These are phyloP conservation scores for Zygaena filipendulae DNA, from an alignment of 2,888 invertebrate genomes.

Conservation along the genomic window DNA sequence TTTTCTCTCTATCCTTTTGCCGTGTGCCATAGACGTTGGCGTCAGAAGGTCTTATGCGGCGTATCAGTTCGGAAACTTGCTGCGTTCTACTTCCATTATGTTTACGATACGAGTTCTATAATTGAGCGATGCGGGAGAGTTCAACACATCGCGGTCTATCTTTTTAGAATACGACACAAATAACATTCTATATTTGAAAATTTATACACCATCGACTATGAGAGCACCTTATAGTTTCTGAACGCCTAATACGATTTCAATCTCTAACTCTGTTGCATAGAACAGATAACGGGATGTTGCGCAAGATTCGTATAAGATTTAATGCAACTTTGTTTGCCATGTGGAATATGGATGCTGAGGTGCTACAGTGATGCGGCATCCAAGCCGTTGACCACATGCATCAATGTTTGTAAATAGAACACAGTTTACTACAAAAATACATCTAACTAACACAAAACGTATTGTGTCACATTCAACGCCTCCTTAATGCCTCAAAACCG, in stretches of 20 bases:
- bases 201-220: conserved; percentile 55
- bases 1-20: conserved; percentile 30
- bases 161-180: conserved; percentile 69
- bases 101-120: conserved; percentile 60
- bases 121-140: conserved; percentile 68
- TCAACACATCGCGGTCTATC: conserved; percentile 67
- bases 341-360: conserved; percentile 50
- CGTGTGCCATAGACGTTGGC: conserved; percentile 15
- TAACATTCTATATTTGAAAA: conserved; percentile 67
- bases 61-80: conserved; percentile 24
- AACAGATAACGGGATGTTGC: conserved; percentile 23
- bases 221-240: conserved; percentile 36
- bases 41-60: conserved; percentile 35
- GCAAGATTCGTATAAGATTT: conserved; percentile 16
- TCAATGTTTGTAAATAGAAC: conserved; percentile 68
- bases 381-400: conserved; percentile 68
- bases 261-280: conserved; percentile 21
- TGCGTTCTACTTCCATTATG: conserved; percentile 38
- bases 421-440: conserved; percentile 35
- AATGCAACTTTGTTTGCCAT: conserved; percentile 36
- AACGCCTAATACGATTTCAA: conserved; percentile 24
- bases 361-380: conserved; percentile 60
- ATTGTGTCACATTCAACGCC: conserved; percentile 31
- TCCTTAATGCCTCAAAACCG: conserved; percentile 23
- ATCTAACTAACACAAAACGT: conserved; percentile 31